A percentile compares a stretch with the other conserved stretches of the same genome.
Conservation (phyloP, 2,113 vertebrate species). For the Stomatorhinus ivindoensis region DNA sequence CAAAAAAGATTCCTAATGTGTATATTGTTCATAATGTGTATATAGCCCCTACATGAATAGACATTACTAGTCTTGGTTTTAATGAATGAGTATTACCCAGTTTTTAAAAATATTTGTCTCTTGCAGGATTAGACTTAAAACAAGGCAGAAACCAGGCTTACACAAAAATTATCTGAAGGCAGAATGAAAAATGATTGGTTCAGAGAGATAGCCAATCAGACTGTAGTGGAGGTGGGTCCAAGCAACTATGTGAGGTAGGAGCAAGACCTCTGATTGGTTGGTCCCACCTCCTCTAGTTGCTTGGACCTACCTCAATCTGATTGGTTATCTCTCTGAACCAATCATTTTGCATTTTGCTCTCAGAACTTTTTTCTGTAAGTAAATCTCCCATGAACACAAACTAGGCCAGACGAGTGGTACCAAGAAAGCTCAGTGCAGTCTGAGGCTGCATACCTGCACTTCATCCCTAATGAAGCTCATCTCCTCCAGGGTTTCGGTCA, state of each 20-base stretch:
- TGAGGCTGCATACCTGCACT: constrained; percentile 43
- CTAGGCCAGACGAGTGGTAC: background rate
- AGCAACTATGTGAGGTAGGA: too few relatives aligned
- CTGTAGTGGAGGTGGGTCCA: too few relatives aligned
- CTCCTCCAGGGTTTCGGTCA: constrained; percentile 57
- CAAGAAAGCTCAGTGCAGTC: background rate
- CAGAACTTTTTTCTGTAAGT: too few relatives aligned
- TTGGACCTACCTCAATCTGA: too few relatives aligned
- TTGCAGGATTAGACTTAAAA: background rate
- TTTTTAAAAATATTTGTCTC: background rate
- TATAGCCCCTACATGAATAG: background rate
- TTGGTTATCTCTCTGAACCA: too few relatives aligned
- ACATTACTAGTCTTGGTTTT: background rate
- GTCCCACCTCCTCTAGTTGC: too few relatives aligned
- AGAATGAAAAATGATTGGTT: too few relatives aligned
- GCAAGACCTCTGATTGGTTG: too few relatives aligned
- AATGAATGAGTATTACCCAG: background rate
- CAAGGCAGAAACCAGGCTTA: background rate
- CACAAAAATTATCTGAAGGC: too few relatives aligned
- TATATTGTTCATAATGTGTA: background rate
- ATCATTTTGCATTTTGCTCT: too few relatives aligned
- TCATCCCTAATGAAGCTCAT: constrained; percentile 31
- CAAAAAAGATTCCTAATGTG: background rate
- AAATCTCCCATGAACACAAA: too few relatives aligned
- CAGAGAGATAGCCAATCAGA: too few relatives aligned